Percentiles rank a stretch among this genome's conserved stretches.
Conservation (phyloP, 2,113 vertebrate species). For the Colius striatus region DNA sequence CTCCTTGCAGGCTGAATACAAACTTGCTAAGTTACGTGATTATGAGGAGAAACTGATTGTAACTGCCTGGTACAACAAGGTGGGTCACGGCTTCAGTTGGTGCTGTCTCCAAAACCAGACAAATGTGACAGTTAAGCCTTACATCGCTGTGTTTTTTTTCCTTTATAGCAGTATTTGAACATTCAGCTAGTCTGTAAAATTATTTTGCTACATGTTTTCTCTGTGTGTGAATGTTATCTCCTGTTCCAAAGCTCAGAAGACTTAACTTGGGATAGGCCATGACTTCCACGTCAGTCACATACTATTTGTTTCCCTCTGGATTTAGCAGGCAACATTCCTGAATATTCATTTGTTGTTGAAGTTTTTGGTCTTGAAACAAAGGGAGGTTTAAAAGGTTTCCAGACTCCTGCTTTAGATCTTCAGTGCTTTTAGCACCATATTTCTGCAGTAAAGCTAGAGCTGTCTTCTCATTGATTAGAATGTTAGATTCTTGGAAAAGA, state of each 20-base stretch:
- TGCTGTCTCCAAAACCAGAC: background rate
- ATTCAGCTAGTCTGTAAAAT: background rate
- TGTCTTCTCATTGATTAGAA: background rate
- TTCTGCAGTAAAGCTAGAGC: background rate
- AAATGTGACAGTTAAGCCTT: background rate
- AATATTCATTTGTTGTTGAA: background rate
- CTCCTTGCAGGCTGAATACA: slow-evolving; percentile 85
- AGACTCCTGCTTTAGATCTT: background rate
- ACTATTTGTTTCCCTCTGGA: background rate
- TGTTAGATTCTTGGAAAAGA: background rate
- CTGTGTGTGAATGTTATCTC: background rate
- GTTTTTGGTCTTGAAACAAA: background rate
- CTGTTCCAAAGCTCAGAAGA: background rate
- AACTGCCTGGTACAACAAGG: slow-evolving; percentile 98
- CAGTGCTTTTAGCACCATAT: background rate
- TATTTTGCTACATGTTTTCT: background rate
- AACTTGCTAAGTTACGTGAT: slow-evolving; percentile 90
- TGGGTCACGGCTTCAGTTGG: slow-evolving; percentile 46
- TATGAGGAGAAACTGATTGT: slow-evolving; percentile 96
- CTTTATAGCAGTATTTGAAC: background rate
- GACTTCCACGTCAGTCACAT: background rate
- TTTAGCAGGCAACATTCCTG: background rate
- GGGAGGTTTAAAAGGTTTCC: background rate
- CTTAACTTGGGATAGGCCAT: background rate
- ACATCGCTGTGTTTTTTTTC: no score